phyloP scores from a whole-genome alignment of 2,888 invertebrate species.

The Proisotoma minuta region DNA sequence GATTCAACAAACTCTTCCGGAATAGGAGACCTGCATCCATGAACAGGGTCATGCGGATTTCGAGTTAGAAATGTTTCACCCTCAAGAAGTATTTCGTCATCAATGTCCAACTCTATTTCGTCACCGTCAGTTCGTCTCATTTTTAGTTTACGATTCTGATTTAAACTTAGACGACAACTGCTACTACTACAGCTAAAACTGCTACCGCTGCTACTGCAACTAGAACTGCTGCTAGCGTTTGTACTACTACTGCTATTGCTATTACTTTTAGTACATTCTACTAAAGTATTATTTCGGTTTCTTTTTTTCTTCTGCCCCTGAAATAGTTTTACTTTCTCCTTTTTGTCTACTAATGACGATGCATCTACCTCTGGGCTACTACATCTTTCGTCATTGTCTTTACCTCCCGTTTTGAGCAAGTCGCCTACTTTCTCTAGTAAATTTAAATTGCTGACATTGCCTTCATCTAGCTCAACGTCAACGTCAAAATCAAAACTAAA shows the following conservation, averaged over 20 bases:
- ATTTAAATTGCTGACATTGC: too few relatives aligned
- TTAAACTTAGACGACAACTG: not conserved
- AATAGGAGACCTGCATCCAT: constrained; percentile 44
- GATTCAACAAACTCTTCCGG: constrained; percentile 39
- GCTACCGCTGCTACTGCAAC: constrained; percentile 11
- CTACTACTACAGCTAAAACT: not conserved
- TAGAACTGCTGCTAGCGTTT: not conserved
- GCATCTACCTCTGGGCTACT: too few relatives aligned
- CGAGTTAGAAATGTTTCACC: constrained; percentile 11
- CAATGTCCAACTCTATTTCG: constrained; percentile 1
- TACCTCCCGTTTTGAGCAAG: not conserved
- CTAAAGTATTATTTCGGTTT: not conserved
- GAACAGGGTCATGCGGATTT: constrained; percentile 27
- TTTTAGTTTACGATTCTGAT: too few relatives aligned
- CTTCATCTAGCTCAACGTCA: too few relatives aligned
- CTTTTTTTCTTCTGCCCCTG: not conserved
- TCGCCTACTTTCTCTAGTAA: not conserved
- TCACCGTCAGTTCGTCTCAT: constrained; percentile 5
- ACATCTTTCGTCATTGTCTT: not conserved
- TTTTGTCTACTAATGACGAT: too few relatives aligned
- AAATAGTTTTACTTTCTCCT: not conserved
- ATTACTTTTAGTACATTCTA: not conserved
- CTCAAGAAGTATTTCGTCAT: constrained; percentile 6
- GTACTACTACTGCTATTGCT: not conserved
- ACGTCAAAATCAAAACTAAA: not conserved